phyloP scores from a whole-genome alignment of 2,113 vertebrate species.

The rabbit (Oryctolagus cuniculus) region mOryCun1.1 NC_091437.1:32818001-32818500 shows the following conservation, averaged over 20 bases:
- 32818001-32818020: neutral
- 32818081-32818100: neutral
- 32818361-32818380: too few species aligned
- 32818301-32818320: too few species aligned
- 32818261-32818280: conserved; percentile 5
- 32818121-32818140: neutral
- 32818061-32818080: conserved; percentile 7
- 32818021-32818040: neutral
- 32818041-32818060: neutral
- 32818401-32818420: too few species aligned
- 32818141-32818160: neutral
- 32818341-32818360: too few species aligned
- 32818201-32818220: neutral
- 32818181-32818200: neutral
- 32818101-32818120: neutral
- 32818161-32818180: neutral
- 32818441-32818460: too few species aligned
- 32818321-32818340: too few species aligned
- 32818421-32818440: too few species aligned
- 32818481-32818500: too few species aligned
- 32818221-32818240: neutral
- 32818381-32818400: too few species aligned
- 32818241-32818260: neutral
- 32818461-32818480: too few species aligned
- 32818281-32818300: neutral